Conservation (phyloP, 2,888 invertebrate genomes). For the Chelonus formosanus region DNA sequence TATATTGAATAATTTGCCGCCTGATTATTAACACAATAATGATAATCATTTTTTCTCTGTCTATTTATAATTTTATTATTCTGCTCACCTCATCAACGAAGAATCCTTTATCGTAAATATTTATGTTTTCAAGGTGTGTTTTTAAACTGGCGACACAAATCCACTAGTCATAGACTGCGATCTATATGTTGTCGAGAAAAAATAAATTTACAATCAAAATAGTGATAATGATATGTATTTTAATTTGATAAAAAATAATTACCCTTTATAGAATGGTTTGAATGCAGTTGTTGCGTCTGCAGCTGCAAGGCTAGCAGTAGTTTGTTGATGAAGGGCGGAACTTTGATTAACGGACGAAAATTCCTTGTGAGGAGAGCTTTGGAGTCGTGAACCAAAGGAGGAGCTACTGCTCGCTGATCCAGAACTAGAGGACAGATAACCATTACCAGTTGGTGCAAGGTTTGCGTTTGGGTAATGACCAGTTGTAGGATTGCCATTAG, state of each 20-base stretch:
- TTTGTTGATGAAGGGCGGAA: constrained; percentile 61
- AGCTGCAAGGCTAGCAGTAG: constrained; percentile 60
- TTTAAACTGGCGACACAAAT: constrained; percentile 80
- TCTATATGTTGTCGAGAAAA: constrained; percentile 66
- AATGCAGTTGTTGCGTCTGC: constrained; percentile 73
- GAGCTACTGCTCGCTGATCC: constrained; percentile 68
- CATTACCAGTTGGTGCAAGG: constrained; percentile 64
- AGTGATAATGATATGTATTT: no score
- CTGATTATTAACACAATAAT: constrained; percentile 2
- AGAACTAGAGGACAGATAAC: constrained; percentile 67
- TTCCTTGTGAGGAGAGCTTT: constrained; percentile 64
- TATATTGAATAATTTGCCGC: constrained; percentile 3
- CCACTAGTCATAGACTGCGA: constrained; percentile 77
- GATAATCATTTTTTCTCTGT: background rate
- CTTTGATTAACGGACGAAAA: constrained; percentile 58
- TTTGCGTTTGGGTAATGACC: constrained; percentile 53
- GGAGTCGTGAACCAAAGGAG: constrained; percentile 67
- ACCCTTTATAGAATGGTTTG: constrained; percentile 93
- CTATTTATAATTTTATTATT: background rate
- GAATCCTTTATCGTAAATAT: background rate
- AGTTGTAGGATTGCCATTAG: constrained; percentile 50
- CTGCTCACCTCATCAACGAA: background rate
- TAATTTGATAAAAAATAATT: constrained; percentile 53
- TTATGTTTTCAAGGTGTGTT: background rate
- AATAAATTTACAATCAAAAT: background rate